Percentiles rank a stretch among this genome's conserved stretches.
These are phyloP conservation scores for Ditula angustiorana DNA, from an alignment of 2,888 invertebrate genomes.

Conservation along the genomic window DNA sequence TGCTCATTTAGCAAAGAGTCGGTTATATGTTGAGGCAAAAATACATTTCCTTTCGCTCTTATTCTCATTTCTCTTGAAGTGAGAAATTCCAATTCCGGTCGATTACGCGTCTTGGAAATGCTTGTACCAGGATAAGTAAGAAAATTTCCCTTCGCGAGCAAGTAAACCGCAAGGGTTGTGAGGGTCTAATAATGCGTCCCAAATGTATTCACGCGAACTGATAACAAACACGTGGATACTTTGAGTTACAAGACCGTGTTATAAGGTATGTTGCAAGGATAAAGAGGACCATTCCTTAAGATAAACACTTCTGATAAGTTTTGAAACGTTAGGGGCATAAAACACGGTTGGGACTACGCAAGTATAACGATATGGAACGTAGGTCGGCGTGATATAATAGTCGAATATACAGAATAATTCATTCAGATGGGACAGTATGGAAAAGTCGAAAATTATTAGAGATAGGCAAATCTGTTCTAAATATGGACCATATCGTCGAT, in stretches of 20 bases:
- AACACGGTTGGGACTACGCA: not conserved
- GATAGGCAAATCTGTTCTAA: no score
- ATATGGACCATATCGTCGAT: no score
- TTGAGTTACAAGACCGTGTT: conserved; percentile 39
- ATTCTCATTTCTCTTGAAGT: not conserved
- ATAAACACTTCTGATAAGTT: conserved; percentile 4
- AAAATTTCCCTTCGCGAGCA: conserved; percentile 19
- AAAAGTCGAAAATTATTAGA: no score
- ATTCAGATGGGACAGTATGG: no score
- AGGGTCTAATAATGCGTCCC: conserved; percentile 42
- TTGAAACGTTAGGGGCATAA: not conserved
- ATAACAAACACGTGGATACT: conserved; percentile 42
- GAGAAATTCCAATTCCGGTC: conserved; percentile 4
- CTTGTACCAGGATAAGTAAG: conserved; percentile 17
- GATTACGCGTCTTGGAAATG: conserved; percentile 9
- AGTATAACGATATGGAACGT: not conserved
- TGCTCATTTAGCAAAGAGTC: no score
- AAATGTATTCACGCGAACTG: conserved; percentile 39
- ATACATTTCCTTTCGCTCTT: not conserved
- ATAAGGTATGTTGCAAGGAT: conserved; percentile 33
- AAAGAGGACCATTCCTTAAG: not conserved
- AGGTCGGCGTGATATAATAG: no score
- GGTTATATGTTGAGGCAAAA: no score
- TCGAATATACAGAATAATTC: no score
- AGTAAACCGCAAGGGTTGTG: conserved; percentile 36